These are phyloP conservation scores for Phylloscopus trochiloides DNA, from an alignment of 2,113 vertebrate species.

Conservation along the genomic window DNA sequence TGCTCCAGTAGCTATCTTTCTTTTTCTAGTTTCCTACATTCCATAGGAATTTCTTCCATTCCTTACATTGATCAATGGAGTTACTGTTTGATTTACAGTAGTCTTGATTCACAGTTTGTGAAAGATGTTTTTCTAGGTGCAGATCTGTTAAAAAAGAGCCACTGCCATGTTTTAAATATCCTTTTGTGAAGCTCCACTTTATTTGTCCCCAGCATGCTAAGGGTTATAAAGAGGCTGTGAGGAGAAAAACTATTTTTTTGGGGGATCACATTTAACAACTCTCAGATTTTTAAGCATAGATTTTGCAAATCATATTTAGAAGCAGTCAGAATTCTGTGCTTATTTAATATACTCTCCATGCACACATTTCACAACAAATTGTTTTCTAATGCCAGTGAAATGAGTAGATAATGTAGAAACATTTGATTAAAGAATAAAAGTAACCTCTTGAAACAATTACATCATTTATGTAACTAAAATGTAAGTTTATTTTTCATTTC, in stretches of 20 bases:
- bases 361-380: not conserved
- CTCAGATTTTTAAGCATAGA: not conserved
- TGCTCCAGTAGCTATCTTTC: constrained; percentile 29
- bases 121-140: constrained; percentile 32
- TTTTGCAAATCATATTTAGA: not conserved
- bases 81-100: constrained; percentile 61
- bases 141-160: not conserved
- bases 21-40: constrained; percentile 63
- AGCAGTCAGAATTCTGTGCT: not conserved
- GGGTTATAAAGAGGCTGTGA: not conserved
- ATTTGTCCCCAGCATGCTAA: not conserved
- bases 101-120: not conserved
- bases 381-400: not conserved
- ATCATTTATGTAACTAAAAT: not conserved
- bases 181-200: not conserved
- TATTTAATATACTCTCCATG: not conserved
- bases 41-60: constrained; percentile 60
- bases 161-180: not conserved
- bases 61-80: constrained; percentile 57
- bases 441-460: not conserved
- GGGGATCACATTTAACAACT: not conserved
- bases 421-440: not conserved
- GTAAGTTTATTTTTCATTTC: not conserved
- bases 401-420: not conserved
- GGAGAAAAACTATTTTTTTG: not conserved